Conservation (phyloP, 2,113 vertebrate genomes). For the Pelobates fuscus region DNA sequence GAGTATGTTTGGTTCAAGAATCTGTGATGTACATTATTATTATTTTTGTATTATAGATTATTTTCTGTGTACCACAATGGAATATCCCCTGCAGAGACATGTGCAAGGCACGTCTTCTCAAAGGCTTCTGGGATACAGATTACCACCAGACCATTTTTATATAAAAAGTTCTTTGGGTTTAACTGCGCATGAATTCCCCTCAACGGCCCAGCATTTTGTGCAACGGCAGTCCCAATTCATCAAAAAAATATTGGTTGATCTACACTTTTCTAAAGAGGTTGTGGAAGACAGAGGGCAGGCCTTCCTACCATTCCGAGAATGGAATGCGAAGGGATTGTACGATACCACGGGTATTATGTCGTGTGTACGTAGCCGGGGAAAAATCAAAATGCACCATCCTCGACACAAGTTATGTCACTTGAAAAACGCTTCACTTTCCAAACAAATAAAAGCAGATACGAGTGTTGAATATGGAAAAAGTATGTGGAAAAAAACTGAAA, state of each 20-base stretch:
- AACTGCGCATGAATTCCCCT: neutral
- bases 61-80: neutral
- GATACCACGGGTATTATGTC: slow-evolving; percentile 48
- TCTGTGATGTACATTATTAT: too few species aligned
- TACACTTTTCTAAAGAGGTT: slow-evolving; percentile 71
- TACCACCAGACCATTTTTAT: neutral
- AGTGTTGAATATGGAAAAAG: slow-evolving; percentile 3
- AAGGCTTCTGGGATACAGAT: neutral
- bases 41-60: neutral
- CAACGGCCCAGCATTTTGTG: neutral
- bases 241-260: slow-evolving; percentile 53
- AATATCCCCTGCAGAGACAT: neutral
- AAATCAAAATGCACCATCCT: neutral
- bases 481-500: slow-evolving; percentile 22
- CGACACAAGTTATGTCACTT: neutral
- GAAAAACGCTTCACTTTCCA: neutral
- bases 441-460: slow-evolving; percentile 5
- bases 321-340: slow-evolving; percentile 62
- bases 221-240: slow-evolving; percentile 56
- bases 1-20: too few species aligned
- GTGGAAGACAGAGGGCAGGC: slow-evolving; percentile 59
- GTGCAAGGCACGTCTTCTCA: neutral
- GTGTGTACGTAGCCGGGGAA: slow-evolving; percentile 20
- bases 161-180: neutral
- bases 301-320: slow-evolving; percentile 60